Evolutionary conservation across 2,888 invertebrate species (phyloP).

Genomic region (Xestia c-nigrum): DNA sequence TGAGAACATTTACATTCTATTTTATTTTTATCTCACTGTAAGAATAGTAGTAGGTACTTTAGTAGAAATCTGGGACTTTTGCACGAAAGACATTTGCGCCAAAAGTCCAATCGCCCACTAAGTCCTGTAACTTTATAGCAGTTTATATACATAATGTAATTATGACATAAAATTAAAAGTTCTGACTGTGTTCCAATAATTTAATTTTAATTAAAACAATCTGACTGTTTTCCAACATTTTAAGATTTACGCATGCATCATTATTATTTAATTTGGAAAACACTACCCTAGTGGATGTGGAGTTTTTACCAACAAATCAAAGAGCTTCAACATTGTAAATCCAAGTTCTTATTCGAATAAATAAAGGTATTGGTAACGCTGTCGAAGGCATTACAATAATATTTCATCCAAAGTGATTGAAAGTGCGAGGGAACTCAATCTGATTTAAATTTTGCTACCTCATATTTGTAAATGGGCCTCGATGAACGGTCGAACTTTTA

Average conservation of each 20-base stretch:
- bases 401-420: constrained; percentile 45
- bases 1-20: background rate
- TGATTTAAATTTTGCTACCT: constrained; percentile 38
- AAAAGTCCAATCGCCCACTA: no score
- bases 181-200: background rate
- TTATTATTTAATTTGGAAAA: background rate
- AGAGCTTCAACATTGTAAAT: background rate
- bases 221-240: background rate
- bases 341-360: background rate
- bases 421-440: constrained; percentile 37
- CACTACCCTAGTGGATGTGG: background rate
- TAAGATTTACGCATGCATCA: background rate
- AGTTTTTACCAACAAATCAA: no score
- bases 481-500: constrained; percentile 34
- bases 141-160: no score
- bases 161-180: no score
- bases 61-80: no score
- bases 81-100: no score
- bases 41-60: no score
- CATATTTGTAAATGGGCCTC: constrained; percentile 36
- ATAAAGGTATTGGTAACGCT: constrained; percentile 3
- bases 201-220: background rate
- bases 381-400: constrained; percentile 28
- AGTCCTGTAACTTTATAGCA: no score
- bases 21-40: background rate